Evolutionary conservation across 1,140 invertebrate species (phyloP).

Genomic region (Acromyrmex charruanus): DNA sequence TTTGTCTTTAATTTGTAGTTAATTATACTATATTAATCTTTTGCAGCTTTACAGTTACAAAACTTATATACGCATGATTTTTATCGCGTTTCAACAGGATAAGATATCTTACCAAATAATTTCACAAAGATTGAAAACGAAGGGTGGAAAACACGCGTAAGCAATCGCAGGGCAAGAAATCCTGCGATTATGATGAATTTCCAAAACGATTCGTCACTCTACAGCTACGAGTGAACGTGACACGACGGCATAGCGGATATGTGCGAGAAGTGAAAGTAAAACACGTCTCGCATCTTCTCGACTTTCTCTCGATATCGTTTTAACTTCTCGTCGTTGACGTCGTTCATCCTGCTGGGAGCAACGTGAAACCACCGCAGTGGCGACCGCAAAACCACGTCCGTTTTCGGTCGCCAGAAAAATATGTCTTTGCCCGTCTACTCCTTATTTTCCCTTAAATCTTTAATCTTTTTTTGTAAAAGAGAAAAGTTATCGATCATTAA

Average conservation of each 20-base stretch:
- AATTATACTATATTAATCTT: neutral
- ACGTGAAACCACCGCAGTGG: slow-evolving; percentile 17
- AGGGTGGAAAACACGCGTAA: neutral
- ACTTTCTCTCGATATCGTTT: slow-evolving; percentile 30
- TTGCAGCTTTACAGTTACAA: neutral
- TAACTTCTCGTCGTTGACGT: slow-evolving; percentile 3
- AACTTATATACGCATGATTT: neutral
- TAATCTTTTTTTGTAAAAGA: neutral
- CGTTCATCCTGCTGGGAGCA: slow-evolving; percentile 3
- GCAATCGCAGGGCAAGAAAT: neutral
- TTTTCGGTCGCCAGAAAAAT: neutral
- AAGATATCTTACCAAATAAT: neutral
- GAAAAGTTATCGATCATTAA: neutral
- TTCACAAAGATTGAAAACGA: neutral
- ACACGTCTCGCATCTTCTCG: slow-evolving; percentile 26
- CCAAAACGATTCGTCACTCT: slow-evolving; percentile 18
- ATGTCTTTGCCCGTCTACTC: neutral
- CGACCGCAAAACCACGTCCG: slow-evolving; percentile 18
- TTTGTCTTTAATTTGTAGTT: neutral
- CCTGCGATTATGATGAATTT: neutral
- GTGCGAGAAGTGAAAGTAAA: slow-evolving; percentile 37
- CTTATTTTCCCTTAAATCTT: neutral
- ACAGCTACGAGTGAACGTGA: neutral
- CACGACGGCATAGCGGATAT: neutral
- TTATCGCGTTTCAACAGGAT: neutral